phyloP scores from a whole-genome alignment of 2,797 vertebrate species.

The Pelochelys cantorii region DNA sequence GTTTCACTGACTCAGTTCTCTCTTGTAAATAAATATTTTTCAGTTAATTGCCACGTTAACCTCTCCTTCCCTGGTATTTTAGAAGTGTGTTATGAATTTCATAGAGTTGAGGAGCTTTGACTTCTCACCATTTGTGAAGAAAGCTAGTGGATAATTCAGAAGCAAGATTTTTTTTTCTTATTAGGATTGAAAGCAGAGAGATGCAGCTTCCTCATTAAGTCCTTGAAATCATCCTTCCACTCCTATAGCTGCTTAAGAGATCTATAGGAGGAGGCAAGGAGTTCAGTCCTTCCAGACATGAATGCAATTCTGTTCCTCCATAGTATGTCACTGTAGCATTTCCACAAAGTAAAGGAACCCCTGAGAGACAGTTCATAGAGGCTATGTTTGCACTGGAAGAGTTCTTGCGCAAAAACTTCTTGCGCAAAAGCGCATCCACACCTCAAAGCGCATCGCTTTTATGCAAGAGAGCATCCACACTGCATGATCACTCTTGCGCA shows the following conservation, averaged over 20 bases:
- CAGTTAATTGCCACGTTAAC: not conserved
- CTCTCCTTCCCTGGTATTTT: not conserved
- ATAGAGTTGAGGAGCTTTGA: not conserved
- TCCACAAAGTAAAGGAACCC: not conserved
- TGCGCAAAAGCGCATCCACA: too few species aligned
- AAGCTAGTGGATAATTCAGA: accelerated
- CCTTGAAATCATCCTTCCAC: not conserved
- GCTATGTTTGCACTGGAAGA: too few species aligned
- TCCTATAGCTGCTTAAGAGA: conserved; percentile 17
- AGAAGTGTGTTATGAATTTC: not conserved
- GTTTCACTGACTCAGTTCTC: not conserved
- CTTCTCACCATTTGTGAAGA: not conserved
- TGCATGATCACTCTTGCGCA: too few species aligned
- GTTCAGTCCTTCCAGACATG: not conserved
- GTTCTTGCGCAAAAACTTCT: too few species aligned
- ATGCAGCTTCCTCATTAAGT: not conserved
- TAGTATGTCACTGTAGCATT: not conserved
- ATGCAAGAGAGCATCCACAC: too few species aligned
- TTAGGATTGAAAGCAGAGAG: not conserved
- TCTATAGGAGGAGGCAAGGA: not conserved
- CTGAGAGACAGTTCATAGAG: not conserved
- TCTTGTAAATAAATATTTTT: not conserved
- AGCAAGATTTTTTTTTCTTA: not conserved
- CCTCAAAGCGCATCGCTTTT: too few species aligned
- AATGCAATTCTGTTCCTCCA: not conserved